phyloP scores from a whole-genome alignment of 2,797 vertebrate genomes.

The Serranus cabrilla region DNA sequence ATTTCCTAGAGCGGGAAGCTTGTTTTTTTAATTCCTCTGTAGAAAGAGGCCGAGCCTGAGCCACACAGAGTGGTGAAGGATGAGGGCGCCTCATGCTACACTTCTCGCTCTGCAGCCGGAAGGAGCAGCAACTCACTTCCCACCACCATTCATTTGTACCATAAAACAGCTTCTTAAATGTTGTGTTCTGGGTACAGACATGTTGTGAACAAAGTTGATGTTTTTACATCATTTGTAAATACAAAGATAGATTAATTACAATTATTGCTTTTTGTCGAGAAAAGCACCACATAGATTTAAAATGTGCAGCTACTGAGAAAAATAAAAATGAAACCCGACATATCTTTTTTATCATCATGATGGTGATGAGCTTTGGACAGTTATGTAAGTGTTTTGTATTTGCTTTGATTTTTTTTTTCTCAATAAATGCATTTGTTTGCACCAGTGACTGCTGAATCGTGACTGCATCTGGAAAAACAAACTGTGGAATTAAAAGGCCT shows the following conservation, averaged over 20 bases:
- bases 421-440: slow-evolving; percentile 87
- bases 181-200: slow-evolving; percentile 84
- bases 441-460: slow-evolving; percentile 55
- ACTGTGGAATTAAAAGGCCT: not conserved
- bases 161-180: slow-evolving; percentile 78
- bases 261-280: slow-evolving; percentile 73
- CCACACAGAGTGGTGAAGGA: slow-evolving; percentile 12
- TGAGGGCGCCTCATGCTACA: slow-evolving; percentile 36
- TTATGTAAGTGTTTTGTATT: slow-evolving; percentile 86
- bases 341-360: slow-evolving; percentile 77
- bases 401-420: slow-evolving; percentile 78
- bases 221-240: slow-evolving; percentile 89
- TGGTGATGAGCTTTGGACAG: slow-evolving; percentile 78
- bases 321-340: slow-evolving; percentile 54
- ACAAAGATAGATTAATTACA: slow-evolving; percentile 68
- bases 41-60: slow-evolving; percentile 13
- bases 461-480: slow-evolving; percentile 35
- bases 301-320: slow-evolving; percentile 70
- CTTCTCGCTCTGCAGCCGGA: slow-evolving; percentile 33
- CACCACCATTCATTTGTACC: slow-evolving; percentile 72
- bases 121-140: slow-evolving; percentile 30
- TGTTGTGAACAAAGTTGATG: slow-evolving; percentile 80
- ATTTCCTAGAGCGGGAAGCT: slow-evolving; percentile 52
- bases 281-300: slow-evolving; percentile 61
- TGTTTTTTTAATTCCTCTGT: slow-evolving; percentile 30